Base-by-base conservation (phyloP, 2,113 vertebrate species). In the Sinocyclocheilus grahami region DNA sequence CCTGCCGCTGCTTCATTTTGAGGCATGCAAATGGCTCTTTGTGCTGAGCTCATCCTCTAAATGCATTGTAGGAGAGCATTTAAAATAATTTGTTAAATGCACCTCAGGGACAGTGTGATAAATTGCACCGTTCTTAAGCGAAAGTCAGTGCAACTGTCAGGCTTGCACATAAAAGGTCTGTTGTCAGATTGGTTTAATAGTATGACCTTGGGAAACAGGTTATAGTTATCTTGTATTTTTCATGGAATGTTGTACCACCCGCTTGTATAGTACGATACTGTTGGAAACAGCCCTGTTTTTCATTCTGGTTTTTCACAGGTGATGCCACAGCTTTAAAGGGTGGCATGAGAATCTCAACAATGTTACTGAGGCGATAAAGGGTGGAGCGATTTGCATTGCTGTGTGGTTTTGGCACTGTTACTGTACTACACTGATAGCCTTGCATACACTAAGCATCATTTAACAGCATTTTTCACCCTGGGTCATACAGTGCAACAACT, bases 21-120 rank as follows among this genome's bases (percentile, higher is more conserved):
- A 67, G 46, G 42, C 42, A 30, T 82, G 79, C 39, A 82, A 67
- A 82, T 67, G 37, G 79, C 14, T 82, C 62, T 82, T 82, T 67
- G 39, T n/a, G 79, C 60, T 67, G 60, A 67, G 39, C n/a, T 82
- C 79, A 82, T 82, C 24, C n/a, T 46, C 79, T 82, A 82, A 82
- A 48, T 82, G n/a, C 62, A 67, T 65, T 24, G 60, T 5, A 82
- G 14, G 39, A 27, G 46, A 82, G 79, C 79, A 65, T 82, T 82
- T 82, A 48, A 82, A 65, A 46, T 65, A 4, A 81, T 67, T 67
- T 48, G 60, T 48, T 67, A 30, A 82, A 65, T 82, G n/a, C 60
- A 24, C 39, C 42, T 42, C n/a, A 27, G 79, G 58, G 79, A 65
- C 60, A 48, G n/a, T 4, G 12, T 65, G 60, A 81, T 81, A 81